Percentiles rank a stretch among this genome's conserved stretches.
Conservation (phyloP, 1,140 invertebrate species). For the Bombus fervidus region DNA sequence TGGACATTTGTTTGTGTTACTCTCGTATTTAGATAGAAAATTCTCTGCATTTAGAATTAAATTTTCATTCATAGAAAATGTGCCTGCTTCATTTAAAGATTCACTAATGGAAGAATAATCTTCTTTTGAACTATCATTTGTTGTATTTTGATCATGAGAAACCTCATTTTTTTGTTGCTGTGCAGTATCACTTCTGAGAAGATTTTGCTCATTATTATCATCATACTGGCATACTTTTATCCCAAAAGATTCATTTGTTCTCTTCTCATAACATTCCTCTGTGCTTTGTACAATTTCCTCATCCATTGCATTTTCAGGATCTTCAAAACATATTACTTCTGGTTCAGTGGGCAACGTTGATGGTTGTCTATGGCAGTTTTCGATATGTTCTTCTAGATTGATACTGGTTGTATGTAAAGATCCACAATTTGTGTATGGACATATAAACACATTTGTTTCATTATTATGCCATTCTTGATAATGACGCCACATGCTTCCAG, state of each 20-base stretch:
- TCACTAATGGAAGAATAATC: slow-evolving; percentile 61
- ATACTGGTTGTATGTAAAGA: slow-evolving; percentile 75
- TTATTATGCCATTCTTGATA: slow-evolving; percentile 81
- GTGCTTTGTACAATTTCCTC: slow-evolving; percentile 72
- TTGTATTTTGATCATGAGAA: slow-evolving; percentile 46
- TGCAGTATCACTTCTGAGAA: slow-evolving; percentile 59
- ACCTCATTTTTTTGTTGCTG: slow-evolving; percentile 48
- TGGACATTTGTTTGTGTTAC: slow-evolving; percentile 59
- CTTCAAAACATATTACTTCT: slow-evolving; percentile 81
- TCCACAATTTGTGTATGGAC: slow-evolving; percentile 79
- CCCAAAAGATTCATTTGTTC: slow-evolving; percentile 61
- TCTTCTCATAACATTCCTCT: slow-evolving; percentile 68
- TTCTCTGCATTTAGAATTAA: slow-evolving; percentile 76
- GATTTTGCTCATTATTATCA: slow-evolving; percentile 62
- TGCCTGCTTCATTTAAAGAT: slow-evolving; percentile 49
- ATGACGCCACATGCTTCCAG: slow-evolving; percentile 81
- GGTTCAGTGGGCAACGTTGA: slow-evolving; percentile 77
- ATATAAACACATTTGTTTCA: slow-evolving; percentile 78
- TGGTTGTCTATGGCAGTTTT: slow-evolving; percentile 76
- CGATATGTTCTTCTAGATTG: slow-evolving; percentile 79
- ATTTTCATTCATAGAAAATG: slow-evolving; percentile 73
- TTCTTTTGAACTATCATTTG: slow-evolving; percentile 51
- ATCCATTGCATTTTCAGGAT: slow-evolving; percentile 72
- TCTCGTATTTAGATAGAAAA: slow-evolving; percentile 76
- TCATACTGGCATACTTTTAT: slow-evolving; percentile 64